Conservation (phyloP, 92 coral and sea anemone genomes). For the Epizoanthus scotinus region DNA sequence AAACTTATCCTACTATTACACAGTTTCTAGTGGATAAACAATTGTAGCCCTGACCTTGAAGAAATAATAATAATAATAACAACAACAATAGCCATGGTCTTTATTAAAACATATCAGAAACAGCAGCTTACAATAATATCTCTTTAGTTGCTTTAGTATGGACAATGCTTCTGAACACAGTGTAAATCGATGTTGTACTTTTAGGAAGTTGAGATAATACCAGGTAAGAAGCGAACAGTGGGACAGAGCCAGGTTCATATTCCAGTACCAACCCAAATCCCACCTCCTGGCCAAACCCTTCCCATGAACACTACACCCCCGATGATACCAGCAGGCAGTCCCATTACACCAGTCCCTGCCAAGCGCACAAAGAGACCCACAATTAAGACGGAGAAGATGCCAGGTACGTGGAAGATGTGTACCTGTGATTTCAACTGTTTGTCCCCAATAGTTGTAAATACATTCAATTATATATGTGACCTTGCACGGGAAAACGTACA, state of each 20-base stretch:
- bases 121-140: too few species aligned
- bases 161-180: too few species aligned
- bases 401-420: slow-evolving; percentile 31
- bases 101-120: too few species aligned
- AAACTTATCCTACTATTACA: too few species aligned
- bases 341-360: slow-evolving; percentile 52
- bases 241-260: neutral
- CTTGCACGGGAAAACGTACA: too few species aligned
- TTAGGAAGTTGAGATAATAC: slow-evolving; percentile 29
- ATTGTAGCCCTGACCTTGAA: too few species aligned
- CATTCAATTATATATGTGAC: too few species aligned
- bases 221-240: slow-evolving; percentile 32
- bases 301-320: slow-evolving; percentile 17
- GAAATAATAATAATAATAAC: too few species aligned
- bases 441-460: neutral
- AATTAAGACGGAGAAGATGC: slow-evolving; percentile 39
- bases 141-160: too few species aligned
- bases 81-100: too few species aligned
- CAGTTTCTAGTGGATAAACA: too few species aligned
- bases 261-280: slow-evolving; percentile 6
- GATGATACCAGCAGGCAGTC: slow-evolving; percentile 5
- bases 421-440: too few species aligned
- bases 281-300: slow-evolving; percentile 10
- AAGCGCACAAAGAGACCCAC: slow-evolving; percentile 85
- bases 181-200: neutral